phyloP scores from a whole-genome alignment of 2,113 vertebrate species.

The Calyptomena viridis region DNA sequence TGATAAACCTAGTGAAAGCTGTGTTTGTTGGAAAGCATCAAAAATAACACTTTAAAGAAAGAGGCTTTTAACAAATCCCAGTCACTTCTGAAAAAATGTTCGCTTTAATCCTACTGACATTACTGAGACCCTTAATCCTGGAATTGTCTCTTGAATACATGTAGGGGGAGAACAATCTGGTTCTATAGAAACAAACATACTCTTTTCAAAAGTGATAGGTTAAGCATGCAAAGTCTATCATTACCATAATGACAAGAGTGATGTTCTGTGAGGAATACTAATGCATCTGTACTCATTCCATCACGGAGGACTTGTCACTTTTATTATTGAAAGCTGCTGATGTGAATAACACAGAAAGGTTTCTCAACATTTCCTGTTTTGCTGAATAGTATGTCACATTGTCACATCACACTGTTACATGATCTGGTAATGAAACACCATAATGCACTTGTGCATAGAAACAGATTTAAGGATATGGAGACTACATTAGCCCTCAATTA shows the following conservation, averaged over 20 bases:
- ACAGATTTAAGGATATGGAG: background rate
- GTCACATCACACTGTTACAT: conserved; percentile 31
- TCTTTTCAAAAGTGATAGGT: background rate
- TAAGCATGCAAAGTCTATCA: conserved; percentile 26
- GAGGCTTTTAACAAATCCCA: conserved; percentile 43
- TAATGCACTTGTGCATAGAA: background rate
- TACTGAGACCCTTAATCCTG: conserved; percentile 39
- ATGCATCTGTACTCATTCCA: background rate
- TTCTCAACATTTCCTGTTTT: conserved; percentile 38
- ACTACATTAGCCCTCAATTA: conserved; percentile 26
- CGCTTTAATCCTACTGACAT: background rate
- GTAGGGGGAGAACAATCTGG: background rate
- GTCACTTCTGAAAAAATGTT: conserved; percentile 33
- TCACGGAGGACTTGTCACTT: background rate
- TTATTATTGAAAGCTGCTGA: conserved; percentile 30
- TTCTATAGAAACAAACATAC: conserved; percentile 12
- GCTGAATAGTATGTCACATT: conserved; percentile 18
- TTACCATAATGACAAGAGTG: conserved; percentile 1
- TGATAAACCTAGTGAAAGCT: background rate
- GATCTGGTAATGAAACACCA: conserved; percentile 50
- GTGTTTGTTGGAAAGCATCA: background rate
- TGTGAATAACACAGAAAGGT: conserved; percentile 32
- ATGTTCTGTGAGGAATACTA: conserved; percentile 11
- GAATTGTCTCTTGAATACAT: conserved; percentile 18
- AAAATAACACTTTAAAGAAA: background rate